These are phyloP conservation scores for Corydoras sp. DNA, from an alignment of 2,113 vertebrate species.

Conservation along the genomic window DNA sequence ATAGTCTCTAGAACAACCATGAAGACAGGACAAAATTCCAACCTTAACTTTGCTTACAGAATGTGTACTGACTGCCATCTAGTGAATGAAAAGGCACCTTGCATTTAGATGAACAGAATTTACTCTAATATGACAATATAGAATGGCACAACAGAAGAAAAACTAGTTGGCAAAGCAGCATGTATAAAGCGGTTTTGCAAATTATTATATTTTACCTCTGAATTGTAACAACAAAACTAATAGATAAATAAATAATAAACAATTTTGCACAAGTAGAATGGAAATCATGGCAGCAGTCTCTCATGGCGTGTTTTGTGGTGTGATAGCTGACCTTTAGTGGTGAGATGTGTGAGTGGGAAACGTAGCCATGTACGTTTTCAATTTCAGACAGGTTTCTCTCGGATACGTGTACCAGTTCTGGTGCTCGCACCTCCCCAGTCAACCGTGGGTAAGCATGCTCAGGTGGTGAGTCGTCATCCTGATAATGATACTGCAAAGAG, in stretches of 20 bases:
- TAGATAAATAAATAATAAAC: no score
- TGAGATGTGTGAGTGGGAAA: constrained; percentile 92
- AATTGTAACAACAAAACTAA: no score
- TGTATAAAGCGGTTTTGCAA: no score
- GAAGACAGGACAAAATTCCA: no score
- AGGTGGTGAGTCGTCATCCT: constrained; percentile 82
- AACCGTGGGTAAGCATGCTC: constrained; percentile 86
- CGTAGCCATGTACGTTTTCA: constrained; percentile 93
- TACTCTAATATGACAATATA: no score
- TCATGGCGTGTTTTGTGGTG: constrained; percentile 7
- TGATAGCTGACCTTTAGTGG: constrained; percentile 82
- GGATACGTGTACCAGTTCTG: constrained; percentile 91
- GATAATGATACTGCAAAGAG: constrained; percentile 80
- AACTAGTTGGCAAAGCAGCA: no score
- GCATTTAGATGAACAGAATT: constrained; percentile 15
- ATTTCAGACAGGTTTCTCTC: constrained; percentile 96
- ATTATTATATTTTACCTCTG: no score
- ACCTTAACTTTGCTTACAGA: not conserved
- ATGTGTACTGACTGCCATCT: constrained; percentile 38
- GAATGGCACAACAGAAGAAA: no score
- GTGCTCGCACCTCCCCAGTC: constrained; percentile 81
- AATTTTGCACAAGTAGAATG: no score
- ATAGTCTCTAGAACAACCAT: no score
- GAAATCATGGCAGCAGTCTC: constrained; percentile 32
- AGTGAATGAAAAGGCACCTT: constrained; percentile 28